Evolutionary conservation across 2,797 vertebrate genomes (phyloP).

Genomic region (Manis javanica): DNA sequence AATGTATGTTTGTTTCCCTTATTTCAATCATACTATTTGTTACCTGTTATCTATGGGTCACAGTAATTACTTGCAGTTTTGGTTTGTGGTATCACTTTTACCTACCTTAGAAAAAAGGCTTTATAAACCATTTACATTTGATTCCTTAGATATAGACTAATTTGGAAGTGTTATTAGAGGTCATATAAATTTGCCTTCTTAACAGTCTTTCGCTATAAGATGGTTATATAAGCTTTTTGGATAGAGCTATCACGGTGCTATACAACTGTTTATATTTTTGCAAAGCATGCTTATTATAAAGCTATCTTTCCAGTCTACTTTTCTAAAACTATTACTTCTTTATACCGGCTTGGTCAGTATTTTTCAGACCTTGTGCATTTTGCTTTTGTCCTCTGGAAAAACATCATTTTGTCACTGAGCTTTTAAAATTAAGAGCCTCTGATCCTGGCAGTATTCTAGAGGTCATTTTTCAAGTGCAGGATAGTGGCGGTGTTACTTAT

Average conservation of each 20-base stretch:
- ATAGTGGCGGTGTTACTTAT: background rate
- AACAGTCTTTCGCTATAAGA: background rate
- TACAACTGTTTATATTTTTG: background rate
- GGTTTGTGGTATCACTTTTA: background rate
- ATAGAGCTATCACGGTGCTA: background rate
- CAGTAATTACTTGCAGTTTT: background rate
- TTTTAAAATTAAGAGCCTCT: slow-evolving; percentile 2
- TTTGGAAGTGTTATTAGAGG: background rate
- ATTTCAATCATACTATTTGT: background rate
- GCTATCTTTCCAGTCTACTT: background rate
- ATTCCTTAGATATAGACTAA: background rate
- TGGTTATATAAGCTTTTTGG: background rate
- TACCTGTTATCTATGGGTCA: background rate
- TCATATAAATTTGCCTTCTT: background rate
- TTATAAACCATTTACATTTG: background rate
- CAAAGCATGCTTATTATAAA: background rate
- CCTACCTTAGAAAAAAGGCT: background rate
- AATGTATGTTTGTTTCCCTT: background rate
- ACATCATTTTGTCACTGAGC: background rate
- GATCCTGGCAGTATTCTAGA: background rate
- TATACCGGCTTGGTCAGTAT: background rate
- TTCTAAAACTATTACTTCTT: background rate
- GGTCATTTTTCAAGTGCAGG: background rate
- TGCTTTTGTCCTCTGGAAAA: background rate
- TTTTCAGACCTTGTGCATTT: background rate